phyloP scores from a whole-genome alignment of 2,888 invertebrate species.

The Meloe dianella region DNA sequence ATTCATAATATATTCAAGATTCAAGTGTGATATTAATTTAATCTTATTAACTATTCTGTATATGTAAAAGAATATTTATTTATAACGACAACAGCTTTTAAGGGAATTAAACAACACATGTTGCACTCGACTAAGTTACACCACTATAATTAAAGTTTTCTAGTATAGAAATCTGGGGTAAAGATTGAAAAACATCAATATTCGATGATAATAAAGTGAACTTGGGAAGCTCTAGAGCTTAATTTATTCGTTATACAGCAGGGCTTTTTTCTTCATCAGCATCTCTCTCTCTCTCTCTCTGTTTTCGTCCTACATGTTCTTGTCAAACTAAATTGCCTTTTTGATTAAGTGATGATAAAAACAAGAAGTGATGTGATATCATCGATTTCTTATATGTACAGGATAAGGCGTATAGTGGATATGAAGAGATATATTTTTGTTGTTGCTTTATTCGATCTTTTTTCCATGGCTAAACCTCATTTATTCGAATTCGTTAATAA shows the following conservation, averaged over 20 bases:
- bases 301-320: neutral
- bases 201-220: neutral
- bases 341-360: conserved; percentile 4
- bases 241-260: neutral
- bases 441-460: neutral
- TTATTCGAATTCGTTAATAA: neutral
- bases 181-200: neutral
- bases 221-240: neutral
- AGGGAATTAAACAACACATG: neutral
- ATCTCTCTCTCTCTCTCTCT: neutral
- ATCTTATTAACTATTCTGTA: neutral
- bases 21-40: neutral
- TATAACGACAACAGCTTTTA: neutral
- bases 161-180: neutral
- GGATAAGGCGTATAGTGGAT: neutral
- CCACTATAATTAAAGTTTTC: neutral
- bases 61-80: neutral
- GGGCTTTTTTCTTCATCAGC: neutral
- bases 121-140: neutral
- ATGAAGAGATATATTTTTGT: neutral
- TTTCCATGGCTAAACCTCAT: neutral
- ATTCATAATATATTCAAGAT: neutral
- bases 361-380: neutral
- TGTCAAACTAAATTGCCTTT: neutral
- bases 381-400: neutral